Conservation (phyloP, 2,888 invertebrate species). For the Tipula vernalis region DNA sequence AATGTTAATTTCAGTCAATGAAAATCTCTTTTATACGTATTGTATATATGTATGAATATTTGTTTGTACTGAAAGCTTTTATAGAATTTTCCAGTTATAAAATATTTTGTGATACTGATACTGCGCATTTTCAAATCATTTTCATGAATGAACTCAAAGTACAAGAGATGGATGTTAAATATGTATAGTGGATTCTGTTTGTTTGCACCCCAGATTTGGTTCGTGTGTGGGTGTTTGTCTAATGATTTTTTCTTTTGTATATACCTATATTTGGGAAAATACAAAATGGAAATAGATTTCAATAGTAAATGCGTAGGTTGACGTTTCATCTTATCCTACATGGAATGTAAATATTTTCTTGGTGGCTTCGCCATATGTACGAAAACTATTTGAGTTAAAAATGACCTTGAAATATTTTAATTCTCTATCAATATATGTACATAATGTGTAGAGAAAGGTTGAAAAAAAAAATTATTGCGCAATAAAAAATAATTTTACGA, state of each 20-base stretch:
- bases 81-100: neutral
- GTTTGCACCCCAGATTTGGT: neutral
- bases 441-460: neutral
- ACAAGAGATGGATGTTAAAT: neutral
- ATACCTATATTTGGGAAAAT: neutral
- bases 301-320: neutral
- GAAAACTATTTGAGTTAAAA: neutral
- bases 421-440: neutral
- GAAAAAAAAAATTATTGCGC: neutral
- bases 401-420: neutral
- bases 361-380: no score
- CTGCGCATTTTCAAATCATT: neutral
- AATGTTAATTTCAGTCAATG: neutral
- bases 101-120: neutral
- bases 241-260: neutral
- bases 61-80: neutral
- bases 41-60: neutral
- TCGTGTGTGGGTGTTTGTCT: neutral
- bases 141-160: neutral
- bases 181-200: neutral
- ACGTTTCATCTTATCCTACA: neutral
- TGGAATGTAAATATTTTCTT: no score
- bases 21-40: neutral
- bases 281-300: neutral
- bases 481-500: neutral